Conservation (phyloP, 2,797 vertebrate genomes). For the Benthosema pterotum region DNA sequence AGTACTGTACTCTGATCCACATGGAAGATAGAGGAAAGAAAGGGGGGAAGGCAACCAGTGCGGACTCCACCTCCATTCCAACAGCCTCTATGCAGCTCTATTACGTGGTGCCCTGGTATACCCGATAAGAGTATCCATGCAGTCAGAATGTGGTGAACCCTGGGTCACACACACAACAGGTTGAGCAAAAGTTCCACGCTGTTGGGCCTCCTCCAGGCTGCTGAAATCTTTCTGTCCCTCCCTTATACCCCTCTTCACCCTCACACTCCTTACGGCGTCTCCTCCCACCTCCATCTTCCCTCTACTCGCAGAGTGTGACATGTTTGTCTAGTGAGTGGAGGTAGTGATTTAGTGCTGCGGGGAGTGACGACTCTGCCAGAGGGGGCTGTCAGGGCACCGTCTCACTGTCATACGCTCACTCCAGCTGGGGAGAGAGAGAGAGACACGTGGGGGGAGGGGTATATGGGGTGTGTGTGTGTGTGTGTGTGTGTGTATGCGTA, state of each 20-base stretch:
- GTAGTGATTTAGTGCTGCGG: slow-evolving; percentile 81
- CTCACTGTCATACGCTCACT: slow-evolving; percentile 78
- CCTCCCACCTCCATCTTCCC: slow-evolving; percentile 33
- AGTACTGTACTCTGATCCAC: slow-evolving; percentile 37
- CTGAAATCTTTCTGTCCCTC: slow-evolving; percentile 37
- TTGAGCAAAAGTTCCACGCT: too few species aligned
- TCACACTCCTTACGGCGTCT: slow-evolving; percentile 36
- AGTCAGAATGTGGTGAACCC: slow-evolving; percentile 55
- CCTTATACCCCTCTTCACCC: slow-evolving; percentile 36
- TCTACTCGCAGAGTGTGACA: slow-evolving; percentile 71
- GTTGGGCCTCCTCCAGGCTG: not conserved
- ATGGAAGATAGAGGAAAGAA: slow-evolving; percentile 39
- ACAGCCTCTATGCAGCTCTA: too few species aligned
- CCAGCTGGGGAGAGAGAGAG: slow-evolving; percentile 18
- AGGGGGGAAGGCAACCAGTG: too few species aligned
- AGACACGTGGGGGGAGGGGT: slow-evolving; percentile 3
- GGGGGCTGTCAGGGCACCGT: slow-evolving; percentile 78
- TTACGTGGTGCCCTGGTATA: too few species aligned
- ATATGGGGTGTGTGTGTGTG: slow-evolving; percentile 1
- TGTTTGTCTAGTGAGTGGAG: slow-evolving; percentile 81
- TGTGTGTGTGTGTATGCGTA: slow-evolving; percentile 6
- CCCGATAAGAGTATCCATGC: slow-evolving; percentile 34
- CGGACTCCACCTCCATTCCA: too few species aligned
- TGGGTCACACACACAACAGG: slow-evolving; percentile 42
- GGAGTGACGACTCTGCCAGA: slow-evolving; percentile 85